Base-by-base conservation (phyloP, 64 coral and sea anemone genomes). In the Orbicella faveolata region DNA sequence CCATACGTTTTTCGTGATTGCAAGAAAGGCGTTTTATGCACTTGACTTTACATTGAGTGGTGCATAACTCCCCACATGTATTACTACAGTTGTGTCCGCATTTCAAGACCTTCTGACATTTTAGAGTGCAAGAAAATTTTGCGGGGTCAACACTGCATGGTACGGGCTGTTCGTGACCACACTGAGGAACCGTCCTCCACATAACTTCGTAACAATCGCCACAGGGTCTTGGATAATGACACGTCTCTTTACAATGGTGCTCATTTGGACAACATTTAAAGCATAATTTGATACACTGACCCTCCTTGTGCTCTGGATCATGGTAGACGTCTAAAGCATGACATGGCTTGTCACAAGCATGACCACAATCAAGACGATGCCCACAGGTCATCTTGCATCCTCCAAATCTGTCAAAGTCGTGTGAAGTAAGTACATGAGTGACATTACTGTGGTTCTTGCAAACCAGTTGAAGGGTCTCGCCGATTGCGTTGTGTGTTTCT, bases 371-470 rank as follows among this genome's bases (percentile, higher is more conserved):
- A 61, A 90, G 57, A 11, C 88, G 78, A 9, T 23, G 18, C 25
- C 57, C 88, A 73, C 88, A 89, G 15, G 77, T 37, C 13, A 13
- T 18, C 21, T 54, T 72, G 53, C 94, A 90, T 70, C 94, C 94
- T 79, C 65, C 52, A 34, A 44, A 81, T 88, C 14, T 39, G 37
- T 59, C 74, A 23, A 94, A 94, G 9, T 94, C 88, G 13, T 37
- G 17, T 59, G 26, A 82, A 35, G 10, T 87, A 20, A 36, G 80
- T 12, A 90, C 65, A 0, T 66, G n/a, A 25, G 88, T 94, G 19
- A 87, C 63, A 61, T 90, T 84, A 1, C 64, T 67, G 74, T 94
- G 93, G 11, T 77, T 90, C 75, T 20, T 44, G 52, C 93, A 94
- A 21, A 79, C 34, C 0, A 94, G 65, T 52, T 15, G 63, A 52